Conservation (phyloP, 1,140 invertebrate genomes). For the Orius insidiosus region DNA sequence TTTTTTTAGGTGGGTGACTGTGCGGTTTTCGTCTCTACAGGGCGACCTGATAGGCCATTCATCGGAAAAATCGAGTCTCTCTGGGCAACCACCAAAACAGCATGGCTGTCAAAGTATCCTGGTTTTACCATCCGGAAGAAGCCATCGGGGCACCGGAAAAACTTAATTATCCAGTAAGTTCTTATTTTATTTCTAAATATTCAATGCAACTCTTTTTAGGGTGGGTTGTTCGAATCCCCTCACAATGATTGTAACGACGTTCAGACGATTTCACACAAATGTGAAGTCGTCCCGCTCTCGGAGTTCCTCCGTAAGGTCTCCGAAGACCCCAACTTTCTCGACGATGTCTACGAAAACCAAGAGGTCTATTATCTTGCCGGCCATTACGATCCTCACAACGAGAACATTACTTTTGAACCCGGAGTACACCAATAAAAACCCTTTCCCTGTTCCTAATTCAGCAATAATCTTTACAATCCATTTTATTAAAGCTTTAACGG, state of each 20-base stretch:
- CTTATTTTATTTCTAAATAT: constrained; percentile 4
- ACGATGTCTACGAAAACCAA: constrained; percentile 62
- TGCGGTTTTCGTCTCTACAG: constrained; percentile 80
- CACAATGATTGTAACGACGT: constrained; percentile 93
- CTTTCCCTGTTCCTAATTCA: too few relatives aligned
- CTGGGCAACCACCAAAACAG: constrained; percentile 75
- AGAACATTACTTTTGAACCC: constrained; percentile 49
- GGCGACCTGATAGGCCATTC: constrained; percentile 73
- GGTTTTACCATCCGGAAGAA: constrained; percentile 95
- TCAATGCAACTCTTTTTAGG: too few relatives aligned
- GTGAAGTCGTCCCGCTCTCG: constrained; percentile 66
- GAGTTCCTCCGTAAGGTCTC: constrained; percentile 53
- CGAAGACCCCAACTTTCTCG: constrained; percentile 42
- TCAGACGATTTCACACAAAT: constrained; percentile 93
- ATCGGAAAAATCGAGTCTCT: constrained; percentile 79
- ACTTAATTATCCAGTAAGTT: constrained; percentile 52
- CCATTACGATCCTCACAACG: constrained; percentile 67
- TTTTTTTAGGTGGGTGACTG: constrained; percentile 60
- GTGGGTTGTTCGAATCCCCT: constrained; percentile 78
- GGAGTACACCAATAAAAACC: constrained; percentile 22
- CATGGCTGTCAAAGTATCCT: constrained; percentile 82
- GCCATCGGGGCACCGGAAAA: constrained; percentile 48
- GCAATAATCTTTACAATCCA: too few relatives aligned
- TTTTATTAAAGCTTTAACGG: too few relatives aligned
- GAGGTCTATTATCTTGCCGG: constrained; percentile 88